Percentiles rank a stretch among this genome's conserved stretches.
Evolutionary conservation across 2,888 invertebrate species (phyloP).

Genomic region (Standfussiana lucernea): DNA sequence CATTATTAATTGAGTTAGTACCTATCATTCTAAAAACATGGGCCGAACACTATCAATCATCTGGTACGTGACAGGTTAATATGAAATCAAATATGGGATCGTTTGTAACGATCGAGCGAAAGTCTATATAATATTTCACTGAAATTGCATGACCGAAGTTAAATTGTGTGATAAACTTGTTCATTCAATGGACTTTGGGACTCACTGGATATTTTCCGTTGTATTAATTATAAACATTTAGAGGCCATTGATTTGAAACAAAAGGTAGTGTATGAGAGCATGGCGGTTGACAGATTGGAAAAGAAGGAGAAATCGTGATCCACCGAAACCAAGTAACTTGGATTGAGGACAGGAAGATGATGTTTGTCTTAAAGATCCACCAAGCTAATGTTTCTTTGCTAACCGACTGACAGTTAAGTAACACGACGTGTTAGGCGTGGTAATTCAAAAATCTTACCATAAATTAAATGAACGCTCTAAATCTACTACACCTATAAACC

Average conservation of each 20-base stretch:
- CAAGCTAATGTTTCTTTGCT: not conserved
- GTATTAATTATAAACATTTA: not conserved
- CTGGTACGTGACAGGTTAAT: conserved; percentile 27
- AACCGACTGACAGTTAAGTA: no score
- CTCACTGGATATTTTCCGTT: not conserved
- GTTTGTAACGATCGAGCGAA: not conserved
- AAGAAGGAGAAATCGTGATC: not conserved
- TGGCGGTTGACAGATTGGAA: not conserved
- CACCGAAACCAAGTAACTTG: no score
- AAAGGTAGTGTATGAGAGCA: not conserved
- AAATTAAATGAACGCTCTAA: not conserved
- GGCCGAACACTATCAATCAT: conserved; percentile 22
- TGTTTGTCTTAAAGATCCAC: not conserved
- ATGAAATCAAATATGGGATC: conserved; percentile 19
- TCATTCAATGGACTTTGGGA: not conserved
- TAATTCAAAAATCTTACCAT: not conserved
- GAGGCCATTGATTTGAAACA: not conserved
- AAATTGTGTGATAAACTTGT: not conserved
- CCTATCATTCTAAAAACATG: not conserved
- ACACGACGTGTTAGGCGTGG: not conserved
- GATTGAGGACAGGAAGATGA: not conserved
- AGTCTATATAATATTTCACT: conserved; percentile 9
- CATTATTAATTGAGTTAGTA: not conserved
- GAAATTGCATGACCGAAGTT: not conserved
- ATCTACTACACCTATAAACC: no score